Evolutionary conservation across 1,140 invertebrate species (phyloP), one percentile per base, ranked within the genome.

Genomic region (Brachionus koreanus): DNA sequence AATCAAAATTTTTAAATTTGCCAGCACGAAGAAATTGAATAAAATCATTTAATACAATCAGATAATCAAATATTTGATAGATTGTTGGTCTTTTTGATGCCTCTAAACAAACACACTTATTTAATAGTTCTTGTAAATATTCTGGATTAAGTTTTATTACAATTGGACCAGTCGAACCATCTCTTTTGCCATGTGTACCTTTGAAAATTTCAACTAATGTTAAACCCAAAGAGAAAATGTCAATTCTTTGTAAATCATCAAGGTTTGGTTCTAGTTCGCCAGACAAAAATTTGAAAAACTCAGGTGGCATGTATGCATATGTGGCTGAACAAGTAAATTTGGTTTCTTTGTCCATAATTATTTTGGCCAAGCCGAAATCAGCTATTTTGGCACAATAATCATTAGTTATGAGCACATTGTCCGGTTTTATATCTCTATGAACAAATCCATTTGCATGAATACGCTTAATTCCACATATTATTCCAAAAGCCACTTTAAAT

Each of bases 301-400:
- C 67, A 6, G 67, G 67, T 19, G 67, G 67, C 67, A 69, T 69
- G 16, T 69, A 69, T 5, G 4, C 0, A 2, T 0, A 13, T 19
- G 1, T n/a, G 0, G 33, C 67, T 13, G 29, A n/a, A 9, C 13
- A 13, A 0, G 42, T 39, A 0, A 49, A 46, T 49, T 49, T 49
- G 16, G 19, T 43, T 42, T 13, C 23, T 12, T 2, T 52, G 5
- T 16, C 5, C 23, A 19, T n/a, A 0, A 37, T 10, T 29, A 33
- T 5, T 29, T 49, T 49, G 16, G 72, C 42, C 13, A 75, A 19
- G 23, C 72, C 72, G 5, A 49, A 49, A 49, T 75, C 72, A 29
- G 9, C 72, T 39, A 75, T 75, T 75, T 75, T 75, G 19, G 72
- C 72, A n/a, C 23, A 25, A 49, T 33, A 75, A n/a, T 75, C 72